Percentiles rank a stretch among this genome's conserved stretches.
Conservation (phyloP, 2,113 vertebrate genomes). For the Herpetotheres cachinnans region DNA sequence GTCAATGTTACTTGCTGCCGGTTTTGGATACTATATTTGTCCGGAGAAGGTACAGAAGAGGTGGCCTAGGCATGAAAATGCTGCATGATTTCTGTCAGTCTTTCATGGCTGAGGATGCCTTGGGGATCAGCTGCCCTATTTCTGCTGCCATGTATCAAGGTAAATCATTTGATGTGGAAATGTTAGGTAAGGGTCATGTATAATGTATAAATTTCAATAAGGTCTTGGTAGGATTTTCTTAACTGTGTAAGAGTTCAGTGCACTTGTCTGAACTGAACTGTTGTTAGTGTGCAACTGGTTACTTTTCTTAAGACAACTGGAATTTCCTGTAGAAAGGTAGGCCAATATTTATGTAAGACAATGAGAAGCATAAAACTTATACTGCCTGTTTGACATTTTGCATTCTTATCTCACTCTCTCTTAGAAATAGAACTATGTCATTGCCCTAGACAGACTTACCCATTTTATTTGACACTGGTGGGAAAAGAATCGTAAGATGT, state of each 20-base stretch:
- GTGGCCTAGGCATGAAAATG: conserved; percentile 83
- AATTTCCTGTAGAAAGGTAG: conserved; percentile 7
- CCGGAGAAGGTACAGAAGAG: conserved; percentile 71
- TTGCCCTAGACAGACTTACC: neutral
- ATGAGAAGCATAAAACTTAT: neutral
- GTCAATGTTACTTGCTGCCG: conserved; percentile 81
- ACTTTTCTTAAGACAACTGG: neutral
- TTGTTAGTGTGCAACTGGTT: neutral
- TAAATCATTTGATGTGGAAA: conserved; percentile 36
- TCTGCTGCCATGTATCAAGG: conserved; percentile 87
- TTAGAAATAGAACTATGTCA: neutral
- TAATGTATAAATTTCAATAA: neutral
- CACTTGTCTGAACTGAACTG: neutral
- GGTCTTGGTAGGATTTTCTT: neutral
- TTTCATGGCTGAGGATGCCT: conserved; percentile 75
- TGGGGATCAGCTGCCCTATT: conserved; percentile 88
- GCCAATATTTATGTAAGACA: neutral
- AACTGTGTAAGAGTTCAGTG: neutral
- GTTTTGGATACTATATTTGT: conserved; percentile 90
- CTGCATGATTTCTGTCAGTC: conserved; percentile 86
- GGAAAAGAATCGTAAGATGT: neutral
- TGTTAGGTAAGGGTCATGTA: neutral
- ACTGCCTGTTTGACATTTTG: neutral
- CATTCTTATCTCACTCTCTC: neutral
- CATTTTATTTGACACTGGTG: neutral